phyloP scores from a whole-genome alignment of 2,797 vertebrate species.

The Ispidina lecontei region DNA sequence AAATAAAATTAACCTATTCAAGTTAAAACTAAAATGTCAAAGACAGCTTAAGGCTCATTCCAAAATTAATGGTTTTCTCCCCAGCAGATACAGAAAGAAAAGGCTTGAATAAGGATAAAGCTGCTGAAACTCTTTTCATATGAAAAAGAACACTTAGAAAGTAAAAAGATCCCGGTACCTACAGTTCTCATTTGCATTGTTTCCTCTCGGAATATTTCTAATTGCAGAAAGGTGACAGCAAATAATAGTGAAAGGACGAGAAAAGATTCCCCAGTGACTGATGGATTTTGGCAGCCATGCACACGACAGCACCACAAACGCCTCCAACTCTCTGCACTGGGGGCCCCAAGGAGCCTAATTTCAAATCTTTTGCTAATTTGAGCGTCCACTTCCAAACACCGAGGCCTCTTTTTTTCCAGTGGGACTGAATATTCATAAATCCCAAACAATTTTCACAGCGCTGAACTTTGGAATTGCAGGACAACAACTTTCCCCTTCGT shows the following conservation, averaged over 20 bases:
- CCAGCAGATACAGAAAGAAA: slow-evolving; percentile 67
- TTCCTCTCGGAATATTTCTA: slow-evolving; percentile 45
- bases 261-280: slow-evolving; percentile 25
- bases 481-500: background rate
- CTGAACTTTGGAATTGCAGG: background rate
- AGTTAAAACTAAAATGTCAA: slow-evolving; percentile 75
- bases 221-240: slow-evolving; percentile 17
- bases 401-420: background rate
- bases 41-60: slow-evolving; percentile 67
- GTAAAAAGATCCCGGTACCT: slow-evolving; percentile 52
- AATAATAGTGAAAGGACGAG: background rate
- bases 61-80: slow-evolving; percentile 71
- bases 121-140: slow-evolving; percentile 68
- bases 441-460: background rate
- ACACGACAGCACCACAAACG: background rate
- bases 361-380: background rate
- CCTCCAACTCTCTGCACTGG: background rate
- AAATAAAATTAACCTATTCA: slow-evolving; percentile 67
- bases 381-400: background rate
- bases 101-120: slow-evolving; percentile 64
- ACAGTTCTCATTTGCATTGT: slow-evolving; percentile 51
- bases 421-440: background rate
- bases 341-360: background rate
- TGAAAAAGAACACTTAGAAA: slow-evolving; percentile 71
- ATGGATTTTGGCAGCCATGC: background rate